Evolutionary conservation across 2,888 invertebrate genomes (phyloP).

Genomic region (Anthoptus insignis): DNA sequence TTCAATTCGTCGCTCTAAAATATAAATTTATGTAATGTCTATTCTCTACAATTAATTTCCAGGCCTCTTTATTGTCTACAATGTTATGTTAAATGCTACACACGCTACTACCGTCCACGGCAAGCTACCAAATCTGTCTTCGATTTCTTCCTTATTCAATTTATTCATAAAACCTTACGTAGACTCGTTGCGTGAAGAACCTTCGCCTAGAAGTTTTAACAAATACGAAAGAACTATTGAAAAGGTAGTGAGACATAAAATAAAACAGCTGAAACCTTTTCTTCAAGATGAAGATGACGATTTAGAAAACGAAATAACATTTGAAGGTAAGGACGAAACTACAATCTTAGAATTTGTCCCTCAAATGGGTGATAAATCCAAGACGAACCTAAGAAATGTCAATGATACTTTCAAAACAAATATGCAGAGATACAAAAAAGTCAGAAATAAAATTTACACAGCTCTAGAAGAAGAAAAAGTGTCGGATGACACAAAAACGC

Average conservation of each 20-base stretch:
- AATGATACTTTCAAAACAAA: constrained; percentile 49
- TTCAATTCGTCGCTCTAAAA: too few species aligned
- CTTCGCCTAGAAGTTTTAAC: constrained; percentile 25
- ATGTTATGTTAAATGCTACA: not conserved
- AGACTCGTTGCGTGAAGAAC: constrained; percentile 29
- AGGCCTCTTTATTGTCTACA: constrained; percentile 1
- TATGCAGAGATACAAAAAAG: constrained; percentile 62
- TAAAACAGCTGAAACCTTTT: constrained; percentile 57
- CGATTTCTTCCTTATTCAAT: constrained; percentile 54
- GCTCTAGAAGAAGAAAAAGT: constrained; percentile 61
- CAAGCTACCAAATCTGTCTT: constrained; percentile 45
- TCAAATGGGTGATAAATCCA: constrained; percentile 28
- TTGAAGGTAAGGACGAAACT: constrained; percentile 60
- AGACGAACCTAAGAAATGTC: constrained; percentile 24
- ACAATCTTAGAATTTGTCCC: constrained; percentile 65
- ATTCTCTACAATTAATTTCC: too few species aligned
- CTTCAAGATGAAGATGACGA: constrained; percentile 58
- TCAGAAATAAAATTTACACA: constrained; percentile 59
- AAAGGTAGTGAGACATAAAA: constrained; percentile 55
- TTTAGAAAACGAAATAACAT: constrained; percentile 48
- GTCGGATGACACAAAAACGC: constrained; percentile 57
- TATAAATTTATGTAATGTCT: too few species aligned
- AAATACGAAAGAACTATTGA: constrained; percentile 48
- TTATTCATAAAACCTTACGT: constrained; percentile 57
- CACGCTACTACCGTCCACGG: constrained; percentile 22